Evolutionary conservation across 1,140 invertebrate genomes (phyloP), one percentile per base, ranked within the genome.

Genomic region (Procambarus clarkii): DNA sequence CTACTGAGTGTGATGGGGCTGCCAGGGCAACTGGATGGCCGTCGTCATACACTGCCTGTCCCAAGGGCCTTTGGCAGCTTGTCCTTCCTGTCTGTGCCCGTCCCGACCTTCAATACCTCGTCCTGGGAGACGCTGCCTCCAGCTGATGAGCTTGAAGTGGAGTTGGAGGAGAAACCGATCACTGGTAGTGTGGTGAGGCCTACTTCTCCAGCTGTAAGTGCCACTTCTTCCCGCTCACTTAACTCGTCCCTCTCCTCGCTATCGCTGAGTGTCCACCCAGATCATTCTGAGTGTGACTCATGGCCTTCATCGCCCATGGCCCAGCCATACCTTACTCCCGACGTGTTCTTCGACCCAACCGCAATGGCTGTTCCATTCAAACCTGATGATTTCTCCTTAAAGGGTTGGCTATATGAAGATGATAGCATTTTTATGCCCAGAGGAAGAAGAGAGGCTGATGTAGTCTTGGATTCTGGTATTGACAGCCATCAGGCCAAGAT

Each of bases 51-150:
- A 44, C 88, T 92, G 34, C 92, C 92, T 9, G 74, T 54, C 80
- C 90, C 11, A 7, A 46, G 48, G 64, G 69, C 21, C 24, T 54
- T 21, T 45, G 44, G 60, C 88, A 78, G 84, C 21, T 34, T 78
- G 18, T 69, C 85, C 9, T 74, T 78, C 21, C 84, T 91, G n/a
- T 78, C 46, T 2, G 77, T 71, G 18, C 82, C 76, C 50, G 50
- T 71, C 7, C 92, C 88, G 0, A 83, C 74, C 21, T 92, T 92
- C 45, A 88, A 44, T 45, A 86, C 92, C 24, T 90, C 92, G 1
- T 92, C 92, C 9, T 92, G 92, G 92, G 92, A 92, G 74, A 88
- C 92, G 15, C 80, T 92, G n/a, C 92, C 92, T 18, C 92, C 92
- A 3, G 92, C 92, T 15, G 92, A 92, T 76, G 92, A 92, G 45